Conservation (phyloP, 2,888 invertebrate genomes). For the Limnephilus lunatus region DNA sequence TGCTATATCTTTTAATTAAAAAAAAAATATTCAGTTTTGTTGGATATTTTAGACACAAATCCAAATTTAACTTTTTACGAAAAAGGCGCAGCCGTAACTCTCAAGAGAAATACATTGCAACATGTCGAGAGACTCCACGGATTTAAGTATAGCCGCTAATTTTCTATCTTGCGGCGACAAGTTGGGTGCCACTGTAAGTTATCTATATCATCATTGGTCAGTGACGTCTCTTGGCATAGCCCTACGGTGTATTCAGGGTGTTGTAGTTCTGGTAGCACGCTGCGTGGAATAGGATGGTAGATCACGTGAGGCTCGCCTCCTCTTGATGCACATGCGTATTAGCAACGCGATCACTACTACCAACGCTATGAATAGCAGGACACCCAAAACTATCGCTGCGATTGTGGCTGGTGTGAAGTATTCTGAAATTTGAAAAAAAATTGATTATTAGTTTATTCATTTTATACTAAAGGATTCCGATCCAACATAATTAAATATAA, state of each 20-base stretch:
- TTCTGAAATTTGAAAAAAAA: conserved; percentile 70
- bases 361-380: conserved; percentile 80
- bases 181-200: neutral
- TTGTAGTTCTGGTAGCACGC: conserved; percentile 68
- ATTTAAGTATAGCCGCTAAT: neutral
- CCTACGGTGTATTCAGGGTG: neutral
- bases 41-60: too few species aligned
- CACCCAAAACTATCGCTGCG: conserved; percentile 84
- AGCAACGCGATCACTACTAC: conserved; percentile 78
- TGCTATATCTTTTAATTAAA: too few species aligned
- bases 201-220: neutral
- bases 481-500: too few species aligned
- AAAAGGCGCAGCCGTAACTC: too few species aligned
- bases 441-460: neutral
- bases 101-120: too few species aligned
- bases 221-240: neutral
- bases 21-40: too few species aligned
- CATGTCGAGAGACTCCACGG: neutral
- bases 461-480: too few species aligned
- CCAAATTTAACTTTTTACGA: too few species aligned
- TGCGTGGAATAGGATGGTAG: conserved; percentile 78
- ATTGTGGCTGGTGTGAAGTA: conserved; percentile 77
- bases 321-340: conserved; percentile 80
- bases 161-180: too few species aligned
- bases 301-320: conserved; percentile 77